phyloP scores from a whole-genome alignment of 2,113 vertebrate genomes.

The Sturnus vulgaris region DNA sequence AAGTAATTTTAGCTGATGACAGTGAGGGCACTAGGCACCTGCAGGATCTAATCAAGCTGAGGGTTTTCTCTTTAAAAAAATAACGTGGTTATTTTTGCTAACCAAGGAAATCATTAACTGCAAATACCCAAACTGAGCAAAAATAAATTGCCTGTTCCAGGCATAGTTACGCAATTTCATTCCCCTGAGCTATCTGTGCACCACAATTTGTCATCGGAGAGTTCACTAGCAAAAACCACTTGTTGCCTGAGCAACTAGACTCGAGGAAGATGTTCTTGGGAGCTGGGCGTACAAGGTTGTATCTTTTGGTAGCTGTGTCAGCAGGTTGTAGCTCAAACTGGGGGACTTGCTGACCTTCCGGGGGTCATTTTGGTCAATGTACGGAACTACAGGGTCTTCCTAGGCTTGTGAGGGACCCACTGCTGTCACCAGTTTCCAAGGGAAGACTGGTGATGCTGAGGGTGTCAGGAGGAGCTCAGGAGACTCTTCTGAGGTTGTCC shows the following conservation, averaged over 20 bases:
- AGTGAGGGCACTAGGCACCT: background rate
- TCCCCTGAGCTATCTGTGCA: background rate
- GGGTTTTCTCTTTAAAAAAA: background rate
- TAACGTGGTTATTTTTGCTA: background rate
- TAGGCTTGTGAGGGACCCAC: background rate
- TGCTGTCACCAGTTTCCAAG: background rate
- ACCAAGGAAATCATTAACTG: background rate
- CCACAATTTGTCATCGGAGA: background rate
- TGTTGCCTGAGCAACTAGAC: background rate
- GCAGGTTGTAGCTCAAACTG: background rate
- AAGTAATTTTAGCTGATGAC: background rate
- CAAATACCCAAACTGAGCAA: background rate
- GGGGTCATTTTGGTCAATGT: background rate
- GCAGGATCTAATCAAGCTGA: background rate
- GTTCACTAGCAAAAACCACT: background rate
- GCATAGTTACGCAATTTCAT: background rate
- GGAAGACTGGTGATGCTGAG: background rate
- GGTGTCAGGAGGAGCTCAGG: background rate
- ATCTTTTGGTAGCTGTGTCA: background rate
- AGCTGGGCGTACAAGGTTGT: background rate
- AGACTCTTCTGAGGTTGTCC: background rate
- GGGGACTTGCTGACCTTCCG: background rate
- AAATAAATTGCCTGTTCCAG: background rate
- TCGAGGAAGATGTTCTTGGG: background rate
- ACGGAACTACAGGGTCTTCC: background rate